phyloP scores from a whole-genome alignment of 2,888 invertebrate species.

The Hetaerina titia region DNA sequence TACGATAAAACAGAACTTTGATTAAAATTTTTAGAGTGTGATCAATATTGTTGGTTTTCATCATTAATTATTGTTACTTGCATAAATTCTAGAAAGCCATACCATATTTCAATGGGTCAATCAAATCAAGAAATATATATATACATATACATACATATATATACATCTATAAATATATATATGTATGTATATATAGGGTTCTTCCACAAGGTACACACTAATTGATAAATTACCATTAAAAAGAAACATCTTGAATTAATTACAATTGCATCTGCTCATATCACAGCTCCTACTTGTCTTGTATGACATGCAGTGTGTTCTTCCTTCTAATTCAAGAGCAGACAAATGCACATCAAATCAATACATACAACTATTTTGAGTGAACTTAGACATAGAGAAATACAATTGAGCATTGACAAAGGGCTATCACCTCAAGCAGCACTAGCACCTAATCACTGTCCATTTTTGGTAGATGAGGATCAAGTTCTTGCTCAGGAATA shows the following conservation, averaged over 20 bases:
- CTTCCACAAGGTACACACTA: not conserved
- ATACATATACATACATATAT: not conserved
- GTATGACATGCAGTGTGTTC: not conserved
- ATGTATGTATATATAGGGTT: not conserved
- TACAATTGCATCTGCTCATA: slow-evolving; percentile 24
- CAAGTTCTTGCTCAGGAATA: not conserved
- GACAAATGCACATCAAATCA: not conserved
- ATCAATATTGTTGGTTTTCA: not conserved
- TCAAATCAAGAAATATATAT: not conserved
- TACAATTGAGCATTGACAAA: not conserved
- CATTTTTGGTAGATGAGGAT: not conserved
- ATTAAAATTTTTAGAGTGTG: not conserved
- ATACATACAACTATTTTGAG: not conserved
- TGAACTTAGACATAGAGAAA: not conserved
- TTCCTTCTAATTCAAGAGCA: slow-evolving; percentile 2
- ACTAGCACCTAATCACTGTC: slow-evolving; percentile 2
- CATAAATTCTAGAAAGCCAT: not conserved
- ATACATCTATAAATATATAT: not conserved
- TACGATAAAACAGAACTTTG: not conserved
- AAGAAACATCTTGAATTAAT: not conserved
- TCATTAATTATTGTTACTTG: not conserved
- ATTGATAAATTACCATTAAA: not conserved
- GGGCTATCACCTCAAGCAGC: not conserved
- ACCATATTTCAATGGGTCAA: not conserved
- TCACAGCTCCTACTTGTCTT: not conserved